Conservation (phyloP, 2,888 invertebrate species). For the Didymodactylos carnosus region DNA sequence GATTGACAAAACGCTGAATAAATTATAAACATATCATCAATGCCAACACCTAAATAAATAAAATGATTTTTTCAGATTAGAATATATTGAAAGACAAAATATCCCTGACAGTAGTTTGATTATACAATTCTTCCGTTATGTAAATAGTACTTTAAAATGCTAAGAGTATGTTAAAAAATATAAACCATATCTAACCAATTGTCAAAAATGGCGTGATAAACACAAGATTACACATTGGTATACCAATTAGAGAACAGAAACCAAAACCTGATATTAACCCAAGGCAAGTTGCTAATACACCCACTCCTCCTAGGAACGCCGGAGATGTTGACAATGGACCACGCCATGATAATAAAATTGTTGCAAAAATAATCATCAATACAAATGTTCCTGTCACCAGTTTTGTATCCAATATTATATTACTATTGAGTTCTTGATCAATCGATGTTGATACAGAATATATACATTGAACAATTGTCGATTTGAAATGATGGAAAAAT, state of each 20-base stretch:
- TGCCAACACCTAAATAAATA: constrained; percentile 10
- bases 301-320: constrained; percentile 18
- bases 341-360: constrained; percentile 15
- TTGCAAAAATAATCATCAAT: constrained; percentile 17
- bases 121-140: no score
- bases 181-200: no score
- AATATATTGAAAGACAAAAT: no score
- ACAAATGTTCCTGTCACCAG: constrained; percentile 16
- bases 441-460: not conserved
- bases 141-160: no score
- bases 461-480: not conserved
- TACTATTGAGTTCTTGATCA: not conserved
- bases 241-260: constrained; percentile 12
- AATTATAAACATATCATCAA: constrained; percentile 13
- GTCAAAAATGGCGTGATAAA: constrained; percentile 12
- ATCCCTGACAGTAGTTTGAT: no score
- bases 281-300: constrained; percentile 18
- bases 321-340: constrained; percentile 19
- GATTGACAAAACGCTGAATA: constrained; percentile 4
- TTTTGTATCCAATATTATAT: constrained; percentile 11
- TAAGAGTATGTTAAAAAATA: no score
- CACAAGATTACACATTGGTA: constrained; percentile 5
- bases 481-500: not conserved
- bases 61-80: no score
- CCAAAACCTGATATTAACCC: constrained; percentile 16